Base-by-base conservation (phyloP, 2,113 vertebrate genomes). In the Aspidoscelis tigris region DNA sequence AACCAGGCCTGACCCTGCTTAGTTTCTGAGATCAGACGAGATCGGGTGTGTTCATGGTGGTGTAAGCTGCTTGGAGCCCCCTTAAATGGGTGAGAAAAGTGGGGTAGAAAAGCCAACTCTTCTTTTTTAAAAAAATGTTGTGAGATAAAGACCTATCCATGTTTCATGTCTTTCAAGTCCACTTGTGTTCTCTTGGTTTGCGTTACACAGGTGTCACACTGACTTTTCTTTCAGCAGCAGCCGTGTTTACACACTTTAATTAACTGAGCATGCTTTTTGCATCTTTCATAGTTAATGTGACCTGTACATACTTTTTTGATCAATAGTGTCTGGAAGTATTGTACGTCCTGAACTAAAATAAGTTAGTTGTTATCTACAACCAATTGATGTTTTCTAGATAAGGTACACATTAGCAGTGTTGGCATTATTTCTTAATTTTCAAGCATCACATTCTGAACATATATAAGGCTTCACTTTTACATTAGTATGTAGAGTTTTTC, bases 241-340 rank as follows among this genome's bases (percentile, higher is more conserved):
- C 61, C 79, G 70, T 80, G 47, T 80, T 80, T 80, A 55, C 66
- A 53, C n/a, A 55, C 14, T 47, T 69, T 33, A 80, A 24, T 68
- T 69, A 80, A 69, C 22, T 50, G 65, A 69, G 50, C 78, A 5
- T 68, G 41, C 26, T 43, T 68, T 68, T 68, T 80, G 61, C 64
- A 80, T 68, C 24, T 68, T 68, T 68, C 76, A 22, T 61, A 77
- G 76, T 68, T 69, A 50, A 33, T 80, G 43, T 80, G 78, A 80
- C 78, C 78, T 53, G 78, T 66, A 80, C 24, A 16, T 8, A n/a
- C 43, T 80, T 80, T 43, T 80, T 80, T 80, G 44, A 80, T 80
- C 78, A 80, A 50, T 69, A 24, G 78, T 43, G 44, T 7, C 44
- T 69, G 3, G 44, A 18, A 69, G 26, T 44, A 21, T 8, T 47